A percentile compares a stretch with the other conserved stretches of the same genome.
phyloP scores from a whole-genome alignment of 2,888 invertebrate genomes.

The Macropis europaea region DNA sequence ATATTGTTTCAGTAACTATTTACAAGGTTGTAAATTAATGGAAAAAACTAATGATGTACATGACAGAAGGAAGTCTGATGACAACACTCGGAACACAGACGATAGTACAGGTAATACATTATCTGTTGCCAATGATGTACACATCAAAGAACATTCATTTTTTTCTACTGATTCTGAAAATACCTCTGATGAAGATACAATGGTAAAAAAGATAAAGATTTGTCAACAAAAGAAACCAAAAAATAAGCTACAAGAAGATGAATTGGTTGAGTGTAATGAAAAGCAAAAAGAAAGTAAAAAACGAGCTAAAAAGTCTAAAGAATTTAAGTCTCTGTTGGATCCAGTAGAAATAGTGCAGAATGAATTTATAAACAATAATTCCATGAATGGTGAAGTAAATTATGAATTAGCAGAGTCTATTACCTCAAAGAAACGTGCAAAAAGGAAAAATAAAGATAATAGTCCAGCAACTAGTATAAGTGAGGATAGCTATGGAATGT shows the following conservation, averaged over 20 bases:
- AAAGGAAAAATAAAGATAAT: not conserved
- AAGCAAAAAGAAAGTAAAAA: constrained; percentile 1
- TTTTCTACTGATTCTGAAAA: constrained; percentile 37
- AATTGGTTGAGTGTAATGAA: not conserved
- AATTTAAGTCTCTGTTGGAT: constrained; percentile 15
- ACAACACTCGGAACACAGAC: not conserved
- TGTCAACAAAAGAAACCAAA: not conserved
- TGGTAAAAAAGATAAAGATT: constrained; percentile 1
- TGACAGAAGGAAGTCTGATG: not conserved
- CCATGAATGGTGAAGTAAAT: not conserved
- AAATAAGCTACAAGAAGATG: not conserved
- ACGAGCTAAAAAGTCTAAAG: not conserved
- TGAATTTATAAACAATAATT: not conserved
- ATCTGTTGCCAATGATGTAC: not conserved
- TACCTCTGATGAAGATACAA: constrained; percentile 13
- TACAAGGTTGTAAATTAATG: constrained; percentile 58
- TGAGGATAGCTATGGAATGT: not conserved
- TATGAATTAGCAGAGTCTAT: not conserved
- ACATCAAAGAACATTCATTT: not conserved
- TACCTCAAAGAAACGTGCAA: not conserved
- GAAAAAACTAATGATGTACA: not conserved
- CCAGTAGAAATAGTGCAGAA: not conserved
- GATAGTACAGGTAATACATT: not conserved
- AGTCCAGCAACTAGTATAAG: constrained; percentile 1
- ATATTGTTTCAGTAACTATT: constrained; percentile 61